Percentiles rank a stretch among this genome's conserved stretches.
These are phyloP conservation scores for Phyllopteryx taeniolatus DNA, from an alignment of 2,113 vertebrate species.

Conservation along the genomic window DNA sequence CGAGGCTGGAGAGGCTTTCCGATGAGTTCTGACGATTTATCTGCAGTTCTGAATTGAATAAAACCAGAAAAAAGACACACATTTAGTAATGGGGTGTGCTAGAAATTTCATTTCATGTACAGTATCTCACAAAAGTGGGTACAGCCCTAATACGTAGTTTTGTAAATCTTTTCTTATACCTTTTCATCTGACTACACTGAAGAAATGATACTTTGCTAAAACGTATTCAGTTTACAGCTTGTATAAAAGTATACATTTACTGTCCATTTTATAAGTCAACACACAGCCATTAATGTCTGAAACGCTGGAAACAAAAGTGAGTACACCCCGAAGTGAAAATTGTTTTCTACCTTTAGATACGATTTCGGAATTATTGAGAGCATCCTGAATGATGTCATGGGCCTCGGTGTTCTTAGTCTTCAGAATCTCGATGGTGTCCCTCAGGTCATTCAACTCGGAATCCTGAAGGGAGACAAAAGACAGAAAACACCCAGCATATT, in stretches of 20 bases:
- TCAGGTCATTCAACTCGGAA: conserved; percentile 84
- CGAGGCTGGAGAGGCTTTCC: conserved; percentile 92
- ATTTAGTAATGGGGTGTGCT: neutral
- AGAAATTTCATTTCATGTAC: neutral
- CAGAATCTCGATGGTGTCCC: conserved; percentile 90
- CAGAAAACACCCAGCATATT: neutral
- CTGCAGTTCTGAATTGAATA: conserved; percentile 75
- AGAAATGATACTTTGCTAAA: neutral
- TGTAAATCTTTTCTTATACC: too few relatives aligned
- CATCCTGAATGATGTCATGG: conserved; percentile 89
- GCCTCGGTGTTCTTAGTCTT: conserved; percentile 92
- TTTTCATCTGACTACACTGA: neutral
- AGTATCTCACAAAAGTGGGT: neutral
- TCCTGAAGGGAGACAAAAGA: conserved; percentile 72
- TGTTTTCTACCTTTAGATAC: conserved; percentile 81
- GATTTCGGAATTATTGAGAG: conserved; percentile 81
- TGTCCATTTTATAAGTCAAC: neutral
- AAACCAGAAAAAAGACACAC: neutral
- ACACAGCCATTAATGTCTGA: neutral
- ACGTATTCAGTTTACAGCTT: too few relatives aligned
- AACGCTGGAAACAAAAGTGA: neutral
- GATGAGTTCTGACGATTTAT: conserved; percentile 96
- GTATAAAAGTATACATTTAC: too few relatives aligned
- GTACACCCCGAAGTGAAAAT: neutral
- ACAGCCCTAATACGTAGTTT: too few relatives aligned